Percentiles rank a stretch among this genome's conserved stretches.
Conservation (phyloP, 1,140 invertebrate species). For the Cephus cinctus region DNA sequence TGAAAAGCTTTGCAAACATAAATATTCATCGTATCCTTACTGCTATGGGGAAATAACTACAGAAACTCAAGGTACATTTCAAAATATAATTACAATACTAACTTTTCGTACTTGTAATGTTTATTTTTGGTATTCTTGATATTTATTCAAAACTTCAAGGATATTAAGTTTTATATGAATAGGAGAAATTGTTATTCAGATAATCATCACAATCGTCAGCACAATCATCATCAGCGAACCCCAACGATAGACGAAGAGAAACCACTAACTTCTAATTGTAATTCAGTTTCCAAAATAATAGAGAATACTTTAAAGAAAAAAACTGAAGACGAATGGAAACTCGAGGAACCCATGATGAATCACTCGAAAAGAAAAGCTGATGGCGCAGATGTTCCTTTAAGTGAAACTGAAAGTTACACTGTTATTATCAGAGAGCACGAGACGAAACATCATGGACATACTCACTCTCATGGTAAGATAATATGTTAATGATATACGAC, state of each 20-base stretch:
- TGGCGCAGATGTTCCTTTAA: slow-evolving; percentile 43
- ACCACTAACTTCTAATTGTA: slow-evolving; percentile 47
- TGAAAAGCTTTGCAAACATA: slow-evolving; percentile 79
- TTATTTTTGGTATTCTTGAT: slow-evolving; percentile 3
- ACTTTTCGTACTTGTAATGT: slow-evolving; percentile 3
- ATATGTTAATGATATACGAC: too few relatives aligned
- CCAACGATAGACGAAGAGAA: slow-evolving; percentile 48
- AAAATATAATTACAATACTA: too few relatives aligned
- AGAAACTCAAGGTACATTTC: slow-evolving; percentile 65
- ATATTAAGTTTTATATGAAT: slow-evolving; percentile 2
- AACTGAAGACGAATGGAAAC: slow-evolving; percentile 40
- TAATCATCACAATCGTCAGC: slow-evolving; percentile 45
- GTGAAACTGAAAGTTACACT: slow-evolving; percentile 65
- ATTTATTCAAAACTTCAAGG: neutral
- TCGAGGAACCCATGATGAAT: slow-evolving; percentile 35
- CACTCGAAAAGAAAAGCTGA: slow-evolving; percentile 36
- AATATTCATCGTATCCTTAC: slow-evolving; percentile 81
- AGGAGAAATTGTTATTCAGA: slow-evolving; percentile 24
- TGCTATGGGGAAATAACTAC: slow-evolving; percentile 79
- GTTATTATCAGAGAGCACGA: slow-evolving; percentile 74
- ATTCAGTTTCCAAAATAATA: slow-evolving; percentile 45
- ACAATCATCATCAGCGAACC: slow-evolving; percentile 44
- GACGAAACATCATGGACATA: slow-evolving; percentile 82
- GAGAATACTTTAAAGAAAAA: slow-evolving; percentile 41
- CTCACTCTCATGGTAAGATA: slow-evolving; percentile 71